Conservation (phyloP, 2,797 vertebrate genomes). For the Periophthalmus magnuspinnatus region DNA sequence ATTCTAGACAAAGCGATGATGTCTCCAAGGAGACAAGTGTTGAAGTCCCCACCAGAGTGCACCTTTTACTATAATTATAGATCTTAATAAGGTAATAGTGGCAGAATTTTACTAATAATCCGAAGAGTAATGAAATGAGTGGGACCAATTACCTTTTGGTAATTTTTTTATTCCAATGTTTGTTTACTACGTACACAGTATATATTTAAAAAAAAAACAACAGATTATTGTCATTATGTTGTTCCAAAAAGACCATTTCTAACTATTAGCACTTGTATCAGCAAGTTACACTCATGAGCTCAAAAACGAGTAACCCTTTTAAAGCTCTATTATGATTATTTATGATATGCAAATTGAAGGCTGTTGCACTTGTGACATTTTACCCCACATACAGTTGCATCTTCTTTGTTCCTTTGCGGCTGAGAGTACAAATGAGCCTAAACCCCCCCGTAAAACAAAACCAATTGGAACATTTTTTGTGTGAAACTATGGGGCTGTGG, state of each 20-base stretch:
- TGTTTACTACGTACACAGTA: too few species aligned
- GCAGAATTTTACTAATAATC: too few species aligned
- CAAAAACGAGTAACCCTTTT: not conserved
- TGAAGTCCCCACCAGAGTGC: not conserved
- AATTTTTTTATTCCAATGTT: too few species aligned
- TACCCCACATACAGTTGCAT: not conserved
- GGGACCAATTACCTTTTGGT: too few species aligned
- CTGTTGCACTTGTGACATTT: not conserved
- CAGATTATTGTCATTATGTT: too few species aligned
- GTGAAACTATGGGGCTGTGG: constrained; percentile 14
- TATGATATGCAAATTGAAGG: not conserved
- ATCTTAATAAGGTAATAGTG: not conserved
- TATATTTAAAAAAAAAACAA: too few species aligned
- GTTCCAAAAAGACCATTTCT: too few species aligned
- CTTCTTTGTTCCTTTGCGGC: not conserved
- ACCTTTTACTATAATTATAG: too few species aligned
- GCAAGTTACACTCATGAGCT: not conserved
- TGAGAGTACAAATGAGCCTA: not conserved
- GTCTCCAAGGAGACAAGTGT: not conserved
- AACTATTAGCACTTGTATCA: too few species aligned
- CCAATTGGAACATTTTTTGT: constrained; percentile 19
- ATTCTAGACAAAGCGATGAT: not conserved
- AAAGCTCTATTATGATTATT: not conserved
- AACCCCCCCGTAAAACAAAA: not conserved
- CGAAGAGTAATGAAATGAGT: not conserved